Evolutionary conservation across 2,797 vertebrate species (phyloP), one percentile per base, ranked within the genome.

Genomic region (Dermochelys coriacea): DNA sequence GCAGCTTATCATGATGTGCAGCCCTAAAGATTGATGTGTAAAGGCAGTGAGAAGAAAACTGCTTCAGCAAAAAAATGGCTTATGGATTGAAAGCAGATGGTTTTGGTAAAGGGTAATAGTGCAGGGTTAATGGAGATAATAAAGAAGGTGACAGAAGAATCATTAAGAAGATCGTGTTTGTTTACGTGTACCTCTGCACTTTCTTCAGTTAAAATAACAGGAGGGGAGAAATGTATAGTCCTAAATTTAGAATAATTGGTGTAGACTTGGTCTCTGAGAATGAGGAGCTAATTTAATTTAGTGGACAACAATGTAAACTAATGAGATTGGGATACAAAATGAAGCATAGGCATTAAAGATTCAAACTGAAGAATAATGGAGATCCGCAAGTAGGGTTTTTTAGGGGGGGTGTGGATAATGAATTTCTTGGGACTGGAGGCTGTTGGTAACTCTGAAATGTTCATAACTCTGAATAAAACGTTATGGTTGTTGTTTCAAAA

Each of bases 1-100:
- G 19, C 79, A 79, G 1, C 59, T 93, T 93, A 45, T 68, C 75
- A 89, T 91, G 61, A n/a, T 90, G 71, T 88, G 54, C 37, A 41
- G 45, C 68, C 21, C 12, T 74, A 85, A 74, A 95, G 82, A 94
- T 7, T 74, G 79, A 93, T 96, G 57, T n/a, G 8, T 84, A 79
- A 86, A 96, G 34, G 85, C 77, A 79, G n/a, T 90, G 91, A 57
- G 91, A 95, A 85, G 81, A 90, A 94, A 94, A 95, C 59, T 85
- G 75, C 90, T 92, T 78, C 81, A 86, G 87, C 88, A 93, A 89
- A 95, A 95, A 94, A 51, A 19, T 68, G 89, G 82, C 19, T 93
- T 85, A 27, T 1, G 9, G 79, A 45, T 59, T 91, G 85, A 91
- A 95, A 95, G 51, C 80, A 95, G 83, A 82, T 94, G 85, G 51